A percentile compares a stretch with the other conserved stretches of the same genome.
Evolutionary conservation across 2,888 invertebrate species (phyloP).

Genomic region (Orthosia gothica): DNA sequence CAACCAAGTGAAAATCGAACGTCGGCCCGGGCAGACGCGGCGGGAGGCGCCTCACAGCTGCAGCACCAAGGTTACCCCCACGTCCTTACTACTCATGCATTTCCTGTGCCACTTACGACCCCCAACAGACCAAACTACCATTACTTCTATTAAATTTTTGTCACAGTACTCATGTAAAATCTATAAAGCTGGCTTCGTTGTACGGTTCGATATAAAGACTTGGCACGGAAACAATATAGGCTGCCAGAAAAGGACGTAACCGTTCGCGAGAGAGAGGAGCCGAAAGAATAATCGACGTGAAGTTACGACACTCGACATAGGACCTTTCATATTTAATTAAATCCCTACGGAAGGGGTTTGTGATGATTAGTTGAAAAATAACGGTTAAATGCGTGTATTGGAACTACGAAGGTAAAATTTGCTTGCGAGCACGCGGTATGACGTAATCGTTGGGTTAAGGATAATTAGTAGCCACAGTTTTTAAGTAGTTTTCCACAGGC

Average conservation of each 20-base stretch:
- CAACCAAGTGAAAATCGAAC: constrained; percentile 92
- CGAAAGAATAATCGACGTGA: constrained; percentile 79
- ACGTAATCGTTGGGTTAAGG: constrained; percentile 52
- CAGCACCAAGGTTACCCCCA: constrained; percentile 87
- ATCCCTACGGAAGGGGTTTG: constrained; percentile 74
- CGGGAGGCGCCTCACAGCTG: constrained; percentile 80
- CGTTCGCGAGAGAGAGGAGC: constrained; percentile 80
- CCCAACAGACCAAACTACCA: constrained; percentile 60
- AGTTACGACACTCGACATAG: constrained; percentile 79
- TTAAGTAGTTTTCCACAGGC: constrained; percentile 54
- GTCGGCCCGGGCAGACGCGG: constrained; percentile 90
- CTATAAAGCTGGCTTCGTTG: constrained; percentile 82
- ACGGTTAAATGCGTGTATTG: constrained; percentile 65
- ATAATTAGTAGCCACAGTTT: constrained; percentile 60
- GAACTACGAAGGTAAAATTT: neutral
- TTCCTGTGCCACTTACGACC: constrained; percentile 74
- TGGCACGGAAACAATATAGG: constrained; percentile 87
- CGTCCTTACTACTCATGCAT: constrained; percentile 82
- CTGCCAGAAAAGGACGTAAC: constrained; percentile 86
- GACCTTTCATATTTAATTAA: constrained; percentile 83
- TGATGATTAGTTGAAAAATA: constrained; percentile 70
- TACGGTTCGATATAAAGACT: constrained; percentile 85
- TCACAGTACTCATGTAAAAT: constrained; percentile 74
- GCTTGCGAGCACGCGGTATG: constrained; percentile 43
- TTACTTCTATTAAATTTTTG: constrained; percentile 63